Base-by-base conservation (phyloP, 2,113 vertebrate genomes). In the Callorhinus ursinus region DNA sequence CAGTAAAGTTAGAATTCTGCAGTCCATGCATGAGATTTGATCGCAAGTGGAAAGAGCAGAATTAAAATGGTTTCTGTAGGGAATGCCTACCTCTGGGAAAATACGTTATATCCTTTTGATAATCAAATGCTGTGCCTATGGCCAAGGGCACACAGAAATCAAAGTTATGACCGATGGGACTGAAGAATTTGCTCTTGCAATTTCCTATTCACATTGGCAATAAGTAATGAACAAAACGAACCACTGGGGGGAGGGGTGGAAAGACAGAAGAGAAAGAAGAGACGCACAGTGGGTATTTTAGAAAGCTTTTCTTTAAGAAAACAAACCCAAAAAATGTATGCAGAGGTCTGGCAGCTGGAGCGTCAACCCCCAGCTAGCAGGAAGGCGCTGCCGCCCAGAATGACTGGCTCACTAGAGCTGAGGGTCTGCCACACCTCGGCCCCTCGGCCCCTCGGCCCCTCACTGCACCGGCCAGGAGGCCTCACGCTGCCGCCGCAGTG, bases 81-180 rank as follows among this genome's bases (percentile, higher is more conserved):
- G 55, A 42, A 7, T 1, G 7, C 0, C 14, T 18, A 22, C 26
- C 69, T 22, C 67, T 15, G 33, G 16, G 85, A 63, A 81, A 61
- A 53, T 16, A 59, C 0, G 6, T 1, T 0, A 2, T 9, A 8
- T 4, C 7, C 14, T 69, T 88, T 12, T 4, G n/a, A 26, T 16
- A 39, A n/a, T 59, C 12, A 65, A 59, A 36, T 28, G 1, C 28
- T 0, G 1, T 4, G 18, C 81, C 0, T 16, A 81, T 11, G 65
- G 63, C 55, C 0, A 19, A 28, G 49, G 26, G 19, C 19, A 18
- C 28, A 1, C 2, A 11, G 3, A 3, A 39, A 19, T 26, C 93
- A 46, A 12, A 0, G 51, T 12, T 31, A 36, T 3, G 5, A 24
- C n/a, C 1, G 0, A 9, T 0, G 21, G 9, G 15, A 36, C 0